A percentile compares a stretch with the other conserved stretches of the same genome.
These are phyloP conservation scores for Gyrodactylus salaris DNA, from an alignment of 1,140 invertebrate genomes.

Conservation along the genomic window DNA sequence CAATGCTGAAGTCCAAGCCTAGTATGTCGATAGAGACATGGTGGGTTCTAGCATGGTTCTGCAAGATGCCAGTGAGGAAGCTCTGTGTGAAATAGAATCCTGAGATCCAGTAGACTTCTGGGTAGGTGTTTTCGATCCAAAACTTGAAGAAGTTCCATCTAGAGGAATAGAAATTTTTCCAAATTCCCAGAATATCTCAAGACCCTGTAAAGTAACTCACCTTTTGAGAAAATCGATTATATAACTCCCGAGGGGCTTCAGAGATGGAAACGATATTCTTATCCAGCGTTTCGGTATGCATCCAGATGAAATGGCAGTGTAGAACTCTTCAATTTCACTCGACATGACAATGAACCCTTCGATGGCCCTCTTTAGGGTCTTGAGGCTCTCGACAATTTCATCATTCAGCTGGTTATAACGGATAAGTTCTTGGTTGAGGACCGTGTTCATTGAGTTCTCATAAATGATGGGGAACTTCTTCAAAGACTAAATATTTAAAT, in stretches of 20 bases:
- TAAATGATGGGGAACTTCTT: constrained; percentile 18
- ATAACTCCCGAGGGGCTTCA: constrained; percentile 19
- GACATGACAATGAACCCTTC: constrained; percentile 19
- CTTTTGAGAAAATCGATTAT: constrained; percentile 14
- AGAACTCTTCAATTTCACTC: constrained; percentile 17
- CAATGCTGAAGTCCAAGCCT: constrained; percentile 18
- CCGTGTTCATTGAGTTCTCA: constrained; percentile 22
- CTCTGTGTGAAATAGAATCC: constrained; percentile 15
- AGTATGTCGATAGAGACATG: constrained; percentile 22
- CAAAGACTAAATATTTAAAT: constrained; percentile 1
- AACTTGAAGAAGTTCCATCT: constrained; percentile 11
- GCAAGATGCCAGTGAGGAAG: constrained; percentile 21
- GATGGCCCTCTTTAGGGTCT: constrained; percentile 18
- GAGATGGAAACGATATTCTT: constrained; percentile 18
- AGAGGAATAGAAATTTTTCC: not conserved
- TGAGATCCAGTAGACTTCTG: constrained; percentile 13
- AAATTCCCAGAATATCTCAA: not conserved
- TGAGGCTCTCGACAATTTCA: constrained; percentile 15
- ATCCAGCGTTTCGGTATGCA: constrained; percentile 24
- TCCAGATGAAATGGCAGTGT: constrained; percentile 20
- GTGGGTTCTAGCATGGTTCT: constrained; percentile 22
- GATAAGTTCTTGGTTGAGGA: constrained; percentile 19
- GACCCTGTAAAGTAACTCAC: too few relatives aligned
- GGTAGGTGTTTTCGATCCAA: constrained; percentile 18
- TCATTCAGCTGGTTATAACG: constrained; percentile 19